Conservation (phyloP, 2,797 vertebrate species). For the Emydoidea blandingii region DNA sequence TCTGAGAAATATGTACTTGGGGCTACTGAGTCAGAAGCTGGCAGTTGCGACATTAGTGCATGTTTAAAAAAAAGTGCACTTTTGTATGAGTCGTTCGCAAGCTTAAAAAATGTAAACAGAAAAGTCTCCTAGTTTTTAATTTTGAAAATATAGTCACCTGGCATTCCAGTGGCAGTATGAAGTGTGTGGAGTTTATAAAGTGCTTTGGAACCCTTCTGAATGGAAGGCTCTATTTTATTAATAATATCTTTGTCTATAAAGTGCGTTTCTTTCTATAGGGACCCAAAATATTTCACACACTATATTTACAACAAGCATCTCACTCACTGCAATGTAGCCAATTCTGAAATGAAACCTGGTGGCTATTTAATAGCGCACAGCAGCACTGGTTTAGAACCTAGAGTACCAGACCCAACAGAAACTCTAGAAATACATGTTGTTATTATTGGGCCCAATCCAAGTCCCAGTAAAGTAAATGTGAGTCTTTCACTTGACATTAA, state of each 20-base stretch:
- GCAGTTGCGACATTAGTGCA: not conserved
- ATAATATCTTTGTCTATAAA: not conserved
- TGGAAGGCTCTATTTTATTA: rapidly evolving
- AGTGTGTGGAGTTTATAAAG: not conserved
- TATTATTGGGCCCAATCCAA: not conserved
- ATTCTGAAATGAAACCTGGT: not conserved
- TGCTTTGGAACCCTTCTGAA: not conserved
- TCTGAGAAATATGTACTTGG: not conserved
- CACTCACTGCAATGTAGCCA: not conserved
- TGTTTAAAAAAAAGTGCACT: not conserved
- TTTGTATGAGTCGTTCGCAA: not conserved
- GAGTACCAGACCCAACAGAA: not conserved
- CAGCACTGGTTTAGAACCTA: not conserved
- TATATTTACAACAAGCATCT: not conserved
- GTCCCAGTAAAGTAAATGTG: not conserved
- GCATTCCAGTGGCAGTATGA: not conserved
- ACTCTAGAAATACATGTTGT: not conserved
- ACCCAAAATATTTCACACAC: not conserved
- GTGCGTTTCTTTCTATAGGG: rapidly evolving
- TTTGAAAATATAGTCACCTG: not conserved
- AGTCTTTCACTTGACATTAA: not conserved
- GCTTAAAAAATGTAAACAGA: not conserved
- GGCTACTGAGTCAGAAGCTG: not conserved
- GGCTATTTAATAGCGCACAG: not conserved
- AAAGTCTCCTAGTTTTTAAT: not conserved